Base-by-base conservation (phyloP, 2,113 vertebrate genomes). In the Tupaia chinensis region DNA sequence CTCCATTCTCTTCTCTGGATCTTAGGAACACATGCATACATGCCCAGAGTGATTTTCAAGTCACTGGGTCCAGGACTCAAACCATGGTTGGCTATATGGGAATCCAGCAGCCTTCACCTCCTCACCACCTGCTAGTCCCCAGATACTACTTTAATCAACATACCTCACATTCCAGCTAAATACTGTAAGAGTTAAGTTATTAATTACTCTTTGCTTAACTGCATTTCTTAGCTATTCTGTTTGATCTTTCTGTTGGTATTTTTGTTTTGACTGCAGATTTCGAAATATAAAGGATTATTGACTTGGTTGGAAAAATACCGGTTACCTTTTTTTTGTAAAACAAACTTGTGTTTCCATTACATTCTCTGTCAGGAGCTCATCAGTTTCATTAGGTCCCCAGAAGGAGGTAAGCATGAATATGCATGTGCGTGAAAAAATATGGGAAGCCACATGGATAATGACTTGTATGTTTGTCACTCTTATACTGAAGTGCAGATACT, bases 241-340 rank as follows among this genome's bases (percentile, higher is more conserved):
- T n/a, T 80, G 68, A 27, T 89, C 90, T 92, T 83, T 90, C 61
- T 97, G 77, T 97, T 98, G 83, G 25, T 84, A 58, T 90, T 95
- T 95, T 53, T 97, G 79, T 68, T 1, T 23, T 89, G 70, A 78
- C 29, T 11, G 53, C 96, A 99, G 98, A 94, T 96, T 86, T 78
- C 92, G 95, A 97, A 97, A 53, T 95, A 97, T 92, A 65, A 89
- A 27, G 98, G 98, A 95, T 91, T 99, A 1, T 78, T 99, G 95
- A 98, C 96, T 23, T 99, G 98, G 98, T 32, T 99, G 96, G 97
- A 96, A 89, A 98, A 98, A 91, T 98, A 98, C 78, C 98, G 97
- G 1, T 96, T 99, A 92, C 98, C 98, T 95, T 98, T 98, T 96
- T 99, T 99, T 98, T 98, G 98, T 96, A 98, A 98, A 98, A 98